Base-by-base conservation (phyloP, 2,888 invertebrate genomes). In the Sepiola atlantica region DNA sequence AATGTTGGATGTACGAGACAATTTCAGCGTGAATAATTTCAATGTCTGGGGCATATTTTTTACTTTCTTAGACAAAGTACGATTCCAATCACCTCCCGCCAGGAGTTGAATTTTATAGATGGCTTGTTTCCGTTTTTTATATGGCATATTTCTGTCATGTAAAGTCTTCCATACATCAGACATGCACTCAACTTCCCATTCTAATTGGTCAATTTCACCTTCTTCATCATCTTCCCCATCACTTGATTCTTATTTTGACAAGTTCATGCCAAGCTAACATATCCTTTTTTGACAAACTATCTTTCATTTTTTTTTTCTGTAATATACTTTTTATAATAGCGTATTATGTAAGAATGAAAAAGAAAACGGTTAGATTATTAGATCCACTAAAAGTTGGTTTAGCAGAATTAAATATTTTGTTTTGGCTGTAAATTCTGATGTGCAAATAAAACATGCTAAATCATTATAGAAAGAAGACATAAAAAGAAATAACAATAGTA, bases 121-220 rank as follows among this genome's bases (percentile, higher is more conserved):
- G 35, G 96, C 95, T 16, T 96, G 94, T n/a, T 95, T 95, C 94
- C 96, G 96, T 24, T 96, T 94, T n/a, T 95, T 95, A 0, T 95
- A 94, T 0, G 95, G 94, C 28, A 96, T 95, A 54, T 95, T 95
- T 93, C 96, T 96, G 94, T 96, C 96, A 28, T 95, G 95, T 32
- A 96, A 94, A 6, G 95, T 96, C 94, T 95, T 96, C 96, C 96
- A 96, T 35, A 96, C 96, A 54, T 96, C 96, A 18, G 96, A 96
- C 24, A 96, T 97, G 95, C 96, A 97, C 94, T 96, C 96, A n/a
- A 97, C 96, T 91, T 97, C 96, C 97, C 96, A 96, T 35, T 95
- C 96, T 92, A 96, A 94, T 94, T 96, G 96, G 92, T 96, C 96
- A 95, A 97, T 96, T 16, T 95, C 95, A 95, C 95, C 94, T 2